Conservation (phyloP, 1,140 invertebrate species). For the Papilio dardanus region DNA sequence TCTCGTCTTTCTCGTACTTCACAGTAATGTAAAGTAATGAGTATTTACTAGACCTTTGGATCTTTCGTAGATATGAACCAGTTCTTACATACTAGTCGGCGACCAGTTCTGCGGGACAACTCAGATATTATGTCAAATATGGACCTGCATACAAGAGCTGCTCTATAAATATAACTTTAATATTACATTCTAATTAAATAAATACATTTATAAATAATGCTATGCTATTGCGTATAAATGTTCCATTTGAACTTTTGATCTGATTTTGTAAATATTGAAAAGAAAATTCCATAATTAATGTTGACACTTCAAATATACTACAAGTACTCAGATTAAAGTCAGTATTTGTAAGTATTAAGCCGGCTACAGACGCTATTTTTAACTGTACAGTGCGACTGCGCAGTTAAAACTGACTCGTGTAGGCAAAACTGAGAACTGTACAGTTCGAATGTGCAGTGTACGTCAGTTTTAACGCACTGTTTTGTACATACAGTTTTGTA, state of each 20-base stretch:
- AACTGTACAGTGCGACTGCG: no score
- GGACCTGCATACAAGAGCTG: constrained; percentile 25
- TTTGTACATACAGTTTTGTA: no score
- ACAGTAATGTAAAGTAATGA: neutral
- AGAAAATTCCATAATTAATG: neutral
- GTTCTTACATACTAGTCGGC: constrained; percentile 32
- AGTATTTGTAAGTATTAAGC: no score
- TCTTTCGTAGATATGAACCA: constrained; percentile 10
- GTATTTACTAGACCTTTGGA: neutral
- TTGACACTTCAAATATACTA: neutral
- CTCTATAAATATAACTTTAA: constrained; percentile 24
- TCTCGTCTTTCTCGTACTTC: no score
- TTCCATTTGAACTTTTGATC: neutral
- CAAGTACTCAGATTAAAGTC: no score
- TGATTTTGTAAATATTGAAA: neutral
- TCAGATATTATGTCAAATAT: constrained; percentile 32
- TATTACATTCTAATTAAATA: constrained; percentile 31
- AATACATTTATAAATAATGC: constrained; percentile 27
- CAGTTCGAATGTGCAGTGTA: no score
- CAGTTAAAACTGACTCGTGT: no score
- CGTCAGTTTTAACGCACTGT: no score
- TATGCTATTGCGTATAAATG: neutral
- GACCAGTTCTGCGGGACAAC: constrained; percentile 10
- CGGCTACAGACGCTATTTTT: no score
- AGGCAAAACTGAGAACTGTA: no score